Conservation (phyloP, 2,888 invertebrate species). For the Tupiocoris notatus region DNA sequence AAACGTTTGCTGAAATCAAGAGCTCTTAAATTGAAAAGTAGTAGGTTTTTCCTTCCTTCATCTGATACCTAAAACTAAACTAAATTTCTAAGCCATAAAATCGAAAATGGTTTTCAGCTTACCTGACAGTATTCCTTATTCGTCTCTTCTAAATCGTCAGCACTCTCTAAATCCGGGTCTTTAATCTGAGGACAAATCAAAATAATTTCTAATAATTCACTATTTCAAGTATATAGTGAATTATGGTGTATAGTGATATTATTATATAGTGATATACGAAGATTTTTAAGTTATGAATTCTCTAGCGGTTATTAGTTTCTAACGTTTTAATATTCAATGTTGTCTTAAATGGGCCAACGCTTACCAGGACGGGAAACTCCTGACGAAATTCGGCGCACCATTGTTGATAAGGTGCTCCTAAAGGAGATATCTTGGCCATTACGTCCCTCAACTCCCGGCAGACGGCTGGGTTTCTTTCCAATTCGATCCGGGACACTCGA, state of each 20-base stretch:
- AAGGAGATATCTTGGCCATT: slow-evolving; percentile 57
- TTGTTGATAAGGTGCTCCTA: slow-evolving; percentile 58
- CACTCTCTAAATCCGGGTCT: slow-evolving; percentile 55
- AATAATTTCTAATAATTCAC: no score
- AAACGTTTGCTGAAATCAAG: no score
- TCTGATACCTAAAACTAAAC: no score
- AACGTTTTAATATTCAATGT: no score
- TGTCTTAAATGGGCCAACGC: no score
- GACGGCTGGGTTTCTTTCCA: slow-evolving; percentile 52
- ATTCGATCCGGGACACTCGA: slow-evolving; percentile 52
- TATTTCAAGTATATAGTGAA: no score
- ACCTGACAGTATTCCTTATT: slow-evolving; percentile 58
- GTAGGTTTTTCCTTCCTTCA: no score
- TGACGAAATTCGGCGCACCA: slow-evolving; percentile 56
- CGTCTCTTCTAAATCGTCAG: slow-evolving; percentile 55
- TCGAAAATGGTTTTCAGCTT: slow-evolving; percentile 18
- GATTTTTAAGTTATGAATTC: no score
- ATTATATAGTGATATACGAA: no score
- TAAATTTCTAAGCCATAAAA: background rate
- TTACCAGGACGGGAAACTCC: slow-evolving; percentile 54
- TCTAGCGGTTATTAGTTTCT: no score
- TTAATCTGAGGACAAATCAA: slow-evolving; percentile 52
- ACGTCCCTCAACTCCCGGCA: slow-evolving; percentile 59
- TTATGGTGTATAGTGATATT: no score
- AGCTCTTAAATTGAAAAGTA: no score